Evolutionary conservation across 2,888 invertebrate species (phyloP), one percentile per base, ranked within the genome.

Genomic region (Crioceris asparagi): DNA sequence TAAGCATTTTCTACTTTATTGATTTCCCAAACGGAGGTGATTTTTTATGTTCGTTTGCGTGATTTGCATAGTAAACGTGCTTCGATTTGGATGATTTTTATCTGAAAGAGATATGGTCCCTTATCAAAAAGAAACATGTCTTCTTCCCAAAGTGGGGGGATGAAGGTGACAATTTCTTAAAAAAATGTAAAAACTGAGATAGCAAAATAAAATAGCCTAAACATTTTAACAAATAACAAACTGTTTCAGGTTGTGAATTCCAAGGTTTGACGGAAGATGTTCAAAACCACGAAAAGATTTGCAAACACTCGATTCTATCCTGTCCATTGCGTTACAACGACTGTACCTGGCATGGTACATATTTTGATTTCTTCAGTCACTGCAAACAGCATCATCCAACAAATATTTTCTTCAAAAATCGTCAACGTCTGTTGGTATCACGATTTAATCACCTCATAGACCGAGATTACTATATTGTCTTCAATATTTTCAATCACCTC

Each of bases 161-260:
- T n/a, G n/a, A n/a, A n/a, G n/a, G n/a, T n/a, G n/a, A n/a, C n/a
- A n/a, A n/a, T n/a, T n/a, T n/a, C n/a, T n/a, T n/a, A n/a, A n/a
- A n/a, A n/a, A n/a, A n/a, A n/a, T n/a, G n/a, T n/a, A n/a, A n/a
- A n/a, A n/a, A n/a, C n/a, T n/a, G n/a, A n/a, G n/a, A n/a, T n/a
- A n/a, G n/a, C n/a, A n/a, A n/a, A n/a, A n/a, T n/a, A n/a, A n/a
- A n/a, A n/a, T n/a, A n/a, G n/a, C n/a, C n/a, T n/a, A n/a, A n/a
- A n/a, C n/a, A n/a, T n/a, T n/a, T n/a, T n/a, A 17, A 17, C 29
- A 30, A 16, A 16, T 16, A 17, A 17, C 14, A 11, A 30, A 16
- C 15, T 15, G n/a, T 38, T 38, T 10, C 25, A 40, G 40, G 54
- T 12, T 54, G 54, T 31, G 35, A 11, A 8, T 40, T 38, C 16